phyloP scores from a whole-genome alignment of 2,113 vertebrate species.

The Labeo catla region DNA sequence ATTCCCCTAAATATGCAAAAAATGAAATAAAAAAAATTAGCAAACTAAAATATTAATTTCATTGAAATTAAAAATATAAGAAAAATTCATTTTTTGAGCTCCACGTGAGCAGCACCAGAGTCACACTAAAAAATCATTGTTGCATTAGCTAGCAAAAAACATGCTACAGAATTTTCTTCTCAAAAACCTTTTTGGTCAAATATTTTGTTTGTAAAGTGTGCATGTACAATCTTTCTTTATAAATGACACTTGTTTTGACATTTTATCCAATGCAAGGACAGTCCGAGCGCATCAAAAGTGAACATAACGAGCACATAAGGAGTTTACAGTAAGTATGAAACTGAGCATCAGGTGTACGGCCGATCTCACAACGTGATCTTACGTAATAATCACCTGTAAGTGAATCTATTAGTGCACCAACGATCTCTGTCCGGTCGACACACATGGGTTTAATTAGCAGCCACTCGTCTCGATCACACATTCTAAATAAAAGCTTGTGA shows the following conservation, averaged over 20 bases:
- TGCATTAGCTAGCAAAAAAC: background rate
- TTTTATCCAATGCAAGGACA: background rate
- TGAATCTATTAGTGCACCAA: background rate
- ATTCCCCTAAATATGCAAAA: no score
- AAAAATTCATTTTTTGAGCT: no score
- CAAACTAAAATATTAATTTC: no score
- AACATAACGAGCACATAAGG: background rate
- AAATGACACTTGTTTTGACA: background rate
- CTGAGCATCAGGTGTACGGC: background rate
- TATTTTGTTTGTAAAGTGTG: background rate
- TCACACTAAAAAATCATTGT: background rate
- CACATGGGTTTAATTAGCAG: constrained; percentile 13
- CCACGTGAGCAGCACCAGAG: background rate
- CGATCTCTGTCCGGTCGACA: background rate
- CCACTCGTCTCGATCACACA: background rate
- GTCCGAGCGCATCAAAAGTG: background rate
- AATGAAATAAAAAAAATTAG: no score
- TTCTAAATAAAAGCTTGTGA: background rate
- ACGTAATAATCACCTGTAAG: background rate
- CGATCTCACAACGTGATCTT: constrained; percentile 11
- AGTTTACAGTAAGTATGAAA: background rate
- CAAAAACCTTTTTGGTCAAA: background rate
- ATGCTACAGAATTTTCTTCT: background rate
- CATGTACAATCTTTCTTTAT: background rate
- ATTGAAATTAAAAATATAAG: no score